Conservation (phyloP, 2,797 vertebrate genomes). For the Pogonophryne albipinna region DNA sequence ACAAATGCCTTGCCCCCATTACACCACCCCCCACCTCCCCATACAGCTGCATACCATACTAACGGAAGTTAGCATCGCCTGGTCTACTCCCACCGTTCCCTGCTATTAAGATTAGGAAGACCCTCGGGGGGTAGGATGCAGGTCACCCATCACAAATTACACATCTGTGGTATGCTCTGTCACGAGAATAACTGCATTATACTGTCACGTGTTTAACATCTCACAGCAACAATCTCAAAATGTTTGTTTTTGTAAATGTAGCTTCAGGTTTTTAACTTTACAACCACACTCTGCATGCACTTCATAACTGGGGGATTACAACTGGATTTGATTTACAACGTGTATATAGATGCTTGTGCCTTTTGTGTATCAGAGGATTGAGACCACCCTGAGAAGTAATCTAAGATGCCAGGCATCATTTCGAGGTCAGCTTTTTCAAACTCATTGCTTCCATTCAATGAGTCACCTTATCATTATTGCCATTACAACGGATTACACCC, state of each 20-base stretch:
- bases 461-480: conserved; percentile 75
- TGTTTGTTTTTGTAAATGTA: conserved; percentile 13
- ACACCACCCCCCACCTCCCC: conserved; percentile 26
- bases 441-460: conserved; percentile 62
- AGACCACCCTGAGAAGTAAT: conserved; percentile 70
- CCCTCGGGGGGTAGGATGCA: conserved; percentile 64
- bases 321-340: conserved; percentile 42
- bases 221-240: neutral
- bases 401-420: conserved; percentile 50
- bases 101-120: conserved; percentile 78
- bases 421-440: conserved; percentile 69
- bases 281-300: conserved; percentile 14
- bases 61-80: conserved; percentile 71
- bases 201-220: conserved; percentile 4
- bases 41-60: conserved; percentile 69
- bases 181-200: conserved; percentile 42
- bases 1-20: conserved; percentile 59
- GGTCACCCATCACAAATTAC: conserved; percentile 76
- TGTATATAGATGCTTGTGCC: conserved; percentile 43
- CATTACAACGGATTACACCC: conserved; percentile 75
- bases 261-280: conserved; percentile 24
- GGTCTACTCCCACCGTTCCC: conserved; percentile 66
- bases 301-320: conserved; percentile 26
- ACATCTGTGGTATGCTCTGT: conserved; percentile 70
- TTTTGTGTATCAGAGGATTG: conserved; percentile 40